Base-by-base conservation (phyloP, 1,140 invertebrate genomes). In the Contarinia nasturtii region DNA sequence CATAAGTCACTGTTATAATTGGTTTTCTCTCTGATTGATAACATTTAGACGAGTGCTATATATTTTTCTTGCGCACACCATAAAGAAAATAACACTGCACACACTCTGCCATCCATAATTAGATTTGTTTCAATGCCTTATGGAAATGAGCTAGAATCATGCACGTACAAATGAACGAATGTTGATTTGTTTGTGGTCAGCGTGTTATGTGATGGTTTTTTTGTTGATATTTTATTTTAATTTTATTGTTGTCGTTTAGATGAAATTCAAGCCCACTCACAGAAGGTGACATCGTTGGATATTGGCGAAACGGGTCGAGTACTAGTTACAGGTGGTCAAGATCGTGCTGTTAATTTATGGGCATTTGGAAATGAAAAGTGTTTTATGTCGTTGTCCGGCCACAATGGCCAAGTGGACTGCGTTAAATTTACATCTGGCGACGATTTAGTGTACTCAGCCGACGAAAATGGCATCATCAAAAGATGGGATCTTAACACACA, bases 341-440 rank as follows among this genome's bases (percentile, higher is more conserved):
- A 97, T 68, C 88, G 90, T 64, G 95, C 94, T 69, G 91, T 97
- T 41, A 98, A 98, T 62, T 65, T 97, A 51, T 98, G 92, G 92
- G 90, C 90, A 2, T 83, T 96, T 51, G 92, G 91, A 18, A 90
- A 94, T 60, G 80, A 86, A 54, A 87, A 86, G 58, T 95, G 90
- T 69, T 87, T 98, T 59, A 87, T 97, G 88, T 59, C 59, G 20
- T 67, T 97, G 36, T 87, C 78, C 66, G 92, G 91, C 8, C 92
- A 96, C 57, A 86, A 84, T 46, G 89, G 88, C 15, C 76, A 91
- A 1, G 80, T 97, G 52, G 88, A 95, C 70, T 91, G 88, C 66
- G 92, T 96, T 8, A 77, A 82, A 58, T 98, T 98, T 72, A 86
- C 86, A 37, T 80, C 89, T 57, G 82, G 85, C 47, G 94, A 97